Base-by-base conservation (phyloP, 2,888 invertebrate species). In the Zhuqinia jingwanae region DNA sequence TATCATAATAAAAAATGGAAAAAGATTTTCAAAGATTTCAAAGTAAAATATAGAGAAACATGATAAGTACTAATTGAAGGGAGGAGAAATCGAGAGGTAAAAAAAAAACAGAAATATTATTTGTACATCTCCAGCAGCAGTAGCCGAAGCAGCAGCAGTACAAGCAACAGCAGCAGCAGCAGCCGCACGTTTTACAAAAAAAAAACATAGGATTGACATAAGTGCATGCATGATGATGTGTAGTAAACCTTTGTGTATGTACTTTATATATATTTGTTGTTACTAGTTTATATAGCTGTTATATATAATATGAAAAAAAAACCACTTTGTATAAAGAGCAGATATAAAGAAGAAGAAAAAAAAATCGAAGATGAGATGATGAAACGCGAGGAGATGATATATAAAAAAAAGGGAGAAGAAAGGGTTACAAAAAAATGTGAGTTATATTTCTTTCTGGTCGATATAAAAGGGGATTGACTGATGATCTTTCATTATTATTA, bases 381-480 rank as follows among this genome's bases (percentile, higher is more conserved):
- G n/a, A n/a, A n/a, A n/a, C n/a, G n/a, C n/a, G n/a, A n/a, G n/a
- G n/a, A n/a, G n/a, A n/a, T n/a, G n/a, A n/a, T n/a, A n/a, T n/a
- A n/a, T n/a, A n/a, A n/a, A n/a, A n/a, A n/a, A 75, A 53, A 56
- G 15, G 17, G 63, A 60, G 22, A 81, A 79, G 78, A 63, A 79
- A 79, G 87, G 87, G 79, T 83, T 83, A 87, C 87, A 87, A 87
- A 87, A 47, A 85, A 77, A 87, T 87, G 87, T 87, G 87, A 87
- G 87, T 79, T 87, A 87, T 87, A 87, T 87, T 87, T 87, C 87
- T 87, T 87, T 87, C 87, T 87, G 87, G 87, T 87, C 87, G 87
- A 79, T 79, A 75, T 87, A 87, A 87, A 87, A 87, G 83, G 87
- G 77, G 87, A 87, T 87, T 87, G 87, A 87, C 87, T 87, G 87